These are phyloP conservation scores for Diadophis punctatus DNA, from an alignment of 2,113 vertebrate species.

Conservation along the genomic window DNA sequence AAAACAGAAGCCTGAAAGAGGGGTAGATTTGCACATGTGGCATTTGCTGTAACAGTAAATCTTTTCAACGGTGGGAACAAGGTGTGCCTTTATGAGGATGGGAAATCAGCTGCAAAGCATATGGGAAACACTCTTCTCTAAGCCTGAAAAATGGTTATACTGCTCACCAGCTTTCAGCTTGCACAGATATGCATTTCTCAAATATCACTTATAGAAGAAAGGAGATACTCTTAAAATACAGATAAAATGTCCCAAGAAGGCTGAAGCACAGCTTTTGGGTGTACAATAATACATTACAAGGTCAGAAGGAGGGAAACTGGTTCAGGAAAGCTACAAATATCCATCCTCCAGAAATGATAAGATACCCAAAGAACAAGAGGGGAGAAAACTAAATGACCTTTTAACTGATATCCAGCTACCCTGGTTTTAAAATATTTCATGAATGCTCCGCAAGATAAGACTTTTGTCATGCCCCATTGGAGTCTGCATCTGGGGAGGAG, in stretches of 20 bases:
- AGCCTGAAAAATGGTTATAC: not conserved
- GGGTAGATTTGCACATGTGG: not conserved
- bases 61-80: not conserved
- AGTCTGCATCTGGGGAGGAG: too few species aligned
- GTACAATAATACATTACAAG: not conserved
- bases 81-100: not conserved
- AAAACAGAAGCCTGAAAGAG: not conserved
- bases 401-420: not conserved
- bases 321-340: not conserved
- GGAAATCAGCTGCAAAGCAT: not conserved
- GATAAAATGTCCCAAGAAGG: not conserved
- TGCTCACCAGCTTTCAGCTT: not conserved
- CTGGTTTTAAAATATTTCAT: conserved; percentile 9
- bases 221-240: not conserved
- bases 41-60: not conserved
- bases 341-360: not conserved
- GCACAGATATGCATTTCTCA: not conserved
- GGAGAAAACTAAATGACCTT: not conserved
- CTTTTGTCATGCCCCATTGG: not conserved
- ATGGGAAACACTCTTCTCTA: not conserved
- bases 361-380: not conserved
- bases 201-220: not conserved
- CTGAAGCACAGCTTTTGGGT: not conserved
- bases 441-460: not conserved
- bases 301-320: not conserved